A percentile compares a stretch with the other conserved stretches of the same genome.
phyloP scores from a whole-genome alignment of 2,797 vertebrate genomes.

The Thunnus albacares region DNA sequence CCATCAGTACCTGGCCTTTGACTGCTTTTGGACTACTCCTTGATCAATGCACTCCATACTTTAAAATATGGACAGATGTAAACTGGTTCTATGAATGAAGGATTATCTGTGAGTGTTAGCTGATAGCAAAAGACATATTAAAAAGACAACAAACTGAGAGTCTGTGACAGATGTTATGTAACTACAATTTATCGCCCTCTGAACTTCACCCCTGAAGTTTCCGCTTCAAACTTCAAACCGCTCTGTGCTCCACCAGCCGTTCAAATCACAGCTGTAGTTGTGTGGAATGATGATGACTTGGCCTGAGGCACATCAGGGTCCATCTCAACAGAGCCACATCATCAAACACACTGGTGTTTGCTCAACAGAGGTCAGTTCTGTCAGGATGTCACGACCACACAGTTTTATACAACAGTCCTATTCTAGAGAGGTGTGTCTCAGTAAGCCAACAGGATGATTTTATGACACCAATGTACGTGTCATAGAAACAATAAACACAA shows the following conservation, averaged over 20 bases:
- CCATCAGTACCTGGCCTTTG: constrained; percentile 55
- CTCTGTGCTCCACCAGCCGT: neutral
- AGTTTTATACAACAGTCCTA: neutral
- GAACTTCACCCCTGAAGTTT: constrained; percentile 55
- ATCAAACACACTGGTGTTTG: constrained; percentile 11
- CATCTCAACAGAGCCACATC: constrained; percentile 17
- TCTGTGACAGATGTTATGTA: constrained; percentile 48
- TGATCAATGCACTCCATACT: constrained; percentile 19
- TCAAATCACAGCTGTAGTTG: constrained; percentile 34
- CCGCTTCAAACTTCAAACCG: constrained; percentile 43
- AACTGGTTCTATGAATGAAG: constrained; percentile 3
- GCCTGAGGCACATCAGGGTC: constrained; percentile 8
- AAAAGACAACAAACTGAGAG: neutral
- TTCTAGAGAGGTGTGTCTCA: constrained; percentile 3
- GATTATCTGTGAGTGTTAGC: constrained; percentile 6
- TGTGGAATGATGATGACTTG: constrained; percentile 18
- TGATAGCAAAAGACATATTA: neutral
- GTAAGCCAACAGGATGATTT: neutral
- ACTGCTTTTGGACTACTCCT: constrained; percentile 42
- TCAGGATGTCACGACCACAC: constrained; percentile 15
- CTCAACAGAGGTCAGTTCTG: constrained; percentile 13
- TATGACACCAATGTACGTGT: neutral
- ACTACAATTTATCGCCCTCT: constrained; percentile 46
- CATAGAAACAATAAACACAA: neutral
- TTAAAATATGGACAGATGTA: constrained; percentile 20